Base-by-base conservation (phyloP, 2,797 vertebrate genomes). In the Tragopan temminckii region DNA sequence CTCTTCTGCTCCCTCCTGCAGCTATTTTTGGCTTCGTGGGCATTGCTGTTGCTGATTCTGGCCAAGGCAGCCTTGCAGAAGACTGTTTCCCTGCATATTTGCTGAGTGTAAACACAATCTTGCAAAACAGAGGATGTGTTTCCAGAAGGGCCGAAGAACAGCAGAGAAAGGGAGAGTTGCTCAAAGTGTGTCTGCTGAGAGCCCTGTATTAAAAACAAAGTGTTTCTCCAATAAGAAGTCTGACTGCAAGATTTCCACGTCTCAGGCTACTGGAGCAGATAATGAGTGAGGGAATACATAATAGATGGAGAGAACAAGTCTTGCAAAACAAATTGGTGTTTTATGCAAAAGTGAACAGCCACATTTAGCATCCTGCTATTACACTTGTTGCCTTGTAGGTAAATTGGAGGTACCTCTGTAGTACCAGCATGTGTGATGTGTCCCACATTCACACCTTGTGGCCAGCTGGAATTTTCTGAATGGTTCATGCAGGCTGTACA, bases 211-310 rank as follows among this genome's bases (percentile, higher is more conserved):
- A 48, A 64, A 58, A 80, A 50, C 74, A 25, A 35, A 21, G 27
- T n/a, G 7, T 21, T 78, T 21, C 82, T 82, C 67, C 11, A 63
- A 57, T 58, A 45, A 33, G 86, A 80, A 90, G 80, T 68, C 85
- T 85, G 93, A 48, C 90, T 55, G 71, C 68, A 70, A 86, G 71
- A 36, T 88, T 57, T 48, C 46, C 2, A 64, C 2, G 23, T 87
- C 83, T 72, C 1, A 0, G 77, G 80, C 88, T 75, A 15, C 74
- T 61, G 83, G 75, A 93, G 83, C 67, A 8, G 23, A 48, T 81
- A 91, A 21, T 50, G 80, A 67, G 67, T 9, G 59, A 94, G 83
- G 59, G 83, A 79, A 91, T 48, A 43, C 86, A 50, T 63, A 29
- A 35, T 67, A 67, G 67, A 46, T n/a, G 43, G 59, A 27, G 8